Conservation (phyloP, 2,113 vertebrate species). For the Delphinapterus leucas region DNA sequence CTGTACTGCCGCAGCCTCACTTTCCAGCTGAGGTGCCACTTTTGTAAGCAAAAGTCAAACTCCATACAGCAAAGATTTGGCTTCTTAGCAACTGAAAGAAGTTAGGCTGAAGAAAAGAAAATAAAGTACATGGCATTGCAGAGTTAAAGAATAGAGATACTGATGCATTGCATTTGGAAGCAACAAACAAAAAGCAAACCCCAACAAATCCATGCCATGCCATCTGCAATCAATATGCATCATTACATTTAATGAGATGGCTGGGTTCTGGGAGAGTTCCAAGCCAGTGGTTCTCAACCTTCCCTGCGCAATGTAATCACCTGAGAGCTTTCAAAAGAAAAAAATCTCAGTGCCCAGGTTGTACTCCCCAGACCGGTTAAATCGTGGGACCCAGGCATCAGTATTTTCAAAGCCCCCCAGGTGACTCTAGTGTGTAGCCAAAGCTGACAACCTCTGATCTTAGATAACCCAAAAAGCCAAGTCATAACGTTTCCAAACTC, state of each 20-base stretch:
- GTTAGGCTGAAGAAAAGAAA: neutral
- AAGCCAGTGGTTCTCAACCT: conserved; percentile 28
- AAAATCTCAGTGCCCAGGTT: neutral
- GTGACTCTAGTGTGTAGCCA: neutral
- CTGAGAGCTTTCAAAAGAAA: neutral
- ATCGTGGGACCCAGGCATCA: neutral
- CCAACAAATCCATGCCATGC: neutral
- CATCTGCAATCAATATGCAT: conserved; percentile 48
- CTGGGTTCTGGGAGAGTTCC: conserved; percentile 12
- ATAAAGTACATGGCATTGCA: neutral
- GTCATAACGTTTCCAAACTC: neutral
- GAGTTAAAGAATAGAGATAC: conserved; percentile 1
- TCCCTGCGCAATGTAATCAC: neutral
- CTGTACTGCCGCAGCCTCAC: neutral
- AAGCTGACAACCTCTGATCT: neutral
- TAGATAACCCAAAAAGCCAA: neutral
- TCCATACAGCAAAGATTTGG: neutral
- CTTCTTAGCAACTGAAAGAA: conserved; percentile 20
- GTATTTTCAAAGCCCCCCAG: neutral
- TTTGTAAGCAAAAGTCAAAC: neutral
- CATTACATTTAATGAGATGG: neutral
- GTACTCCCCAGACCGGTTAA: neutral
- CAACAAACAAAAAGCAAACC: neutral
- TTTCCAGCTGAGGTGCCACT: neutral
- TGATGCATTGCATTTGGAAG: conserved; percentile 40